These are phyloP conservation scores for Brienomyrus brachyistius DNA, from an alignment of 2,113 vertebrate species.

Conservation along the genomic window DNA sequence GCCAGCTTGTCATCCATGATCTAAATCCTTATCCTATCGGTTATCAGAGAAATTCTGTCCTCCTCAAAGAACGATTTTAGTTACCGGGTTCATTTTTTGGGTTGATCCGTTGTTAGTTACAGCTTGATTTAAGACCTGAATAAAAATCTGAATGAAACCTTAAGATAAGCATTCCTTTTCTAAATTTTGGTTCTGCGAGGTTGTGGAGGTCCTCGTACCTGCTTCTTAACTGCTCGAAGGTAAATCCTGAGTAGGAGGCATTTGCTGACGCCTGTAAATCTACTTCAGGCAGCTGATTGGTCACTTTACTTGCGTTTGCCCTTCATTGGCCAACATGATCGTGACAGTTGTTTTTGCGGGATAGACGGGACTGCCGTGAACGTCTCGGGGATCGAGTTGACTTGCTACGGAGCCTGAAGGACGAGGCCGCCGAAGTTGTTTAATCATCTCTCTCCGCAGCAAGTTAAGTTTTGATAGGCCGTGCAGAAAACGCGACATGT, in stretches of 20 bases:
- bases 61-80: conserved; percentile 11
- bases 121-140: not conserved
- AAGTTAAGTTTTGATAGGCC: not conserved
- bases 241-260: conserved; percentile 1
- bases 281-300: not conserved
- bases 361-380: too few relatives aligned
- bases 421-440: not conserved
- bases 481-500: not conserved
- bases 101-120: not conserved
- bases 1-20: not conserved
- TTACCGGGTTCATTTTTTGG: not conserved
- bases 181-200: not conserved
- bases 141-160: conserved; percentile 3
- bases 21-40: conserved; percentile 1
- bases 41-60: conserved; percentile 7
- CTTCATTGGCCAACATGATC: not conserved
- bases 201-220: not conserved
- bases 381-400: not conserved
- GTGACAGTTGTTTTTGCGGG: not conserved
- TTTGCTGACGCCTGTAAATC: not conserved
- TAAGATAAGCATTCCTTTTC: conserved; percentile 9
- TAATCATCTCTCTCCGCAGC: not conserved
- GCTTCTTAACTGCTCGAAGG: not conserved
- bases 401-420: not conserved
- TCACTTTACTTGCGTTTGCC: not conserved